Evolutionary conservation across 2,113 vertebrate genomes (phyloP), one percentile per base, ranked within the genome.

Genomic region (Cepphus grylle): DNA sequence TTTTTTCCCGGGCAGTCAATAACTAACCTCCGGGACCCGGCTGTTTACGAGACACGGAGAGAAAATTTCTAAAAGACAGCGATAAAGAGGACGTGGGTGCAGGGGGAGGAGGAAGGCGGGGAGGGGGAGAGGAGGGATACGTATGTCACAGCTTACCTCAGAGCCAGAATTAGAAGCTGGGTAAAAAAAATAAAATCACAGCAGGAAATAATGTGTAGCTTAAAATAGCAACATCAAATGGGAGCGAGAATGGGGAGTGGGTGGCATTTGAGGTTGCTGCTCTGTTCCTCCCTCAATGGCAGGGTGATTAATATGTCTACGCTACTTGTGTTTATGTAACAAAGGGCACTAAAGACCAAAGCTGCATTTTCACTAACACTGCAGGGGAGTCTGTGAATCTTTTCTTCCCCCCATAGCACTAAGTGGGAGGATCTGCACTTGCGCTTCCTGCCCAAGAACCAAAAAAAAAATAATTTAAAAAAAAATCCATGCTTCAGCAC

Each of bases 81-180:
- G 6, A 78, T 79, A 70, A 92, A 86, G 88, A 94, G 92, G 77
- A 96, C 70, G 94, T 96, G 94, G 95, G 97, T 88, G 87, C 91
- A 73, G 81, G 55, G 90, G 91, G 93, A 95, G 91, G 91, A 96
- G 76, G 87, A 79, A 80, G 67, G 91, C 43, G 3, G 72, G 93
- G 90, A 94, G 86, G 95, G 93, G 94, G 89, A 95, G 97, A 97
- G 59, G 94, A 97, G 98, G 97, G 94, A 86, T 95, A 95, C 90
- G 91, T 98, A 97, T 98, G 98, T 98, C 98, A 98, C 89, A 79
- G 98, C 97, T 98, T 98, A 98, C 98, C 98, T 98, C 98, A 98
- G 97, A 98, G 98, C 98, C 97, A 50, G 93, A 98, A 98, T 98
- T 98, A 98, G 98, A 98, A 98, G 97, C 97, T 94, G 97, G 96